These are phyloP conservation scores for Centrocercus urophasianus DNA, from an alignment of 2,113 vertebrate genomes.

Conservation along the genomic window DNA sequence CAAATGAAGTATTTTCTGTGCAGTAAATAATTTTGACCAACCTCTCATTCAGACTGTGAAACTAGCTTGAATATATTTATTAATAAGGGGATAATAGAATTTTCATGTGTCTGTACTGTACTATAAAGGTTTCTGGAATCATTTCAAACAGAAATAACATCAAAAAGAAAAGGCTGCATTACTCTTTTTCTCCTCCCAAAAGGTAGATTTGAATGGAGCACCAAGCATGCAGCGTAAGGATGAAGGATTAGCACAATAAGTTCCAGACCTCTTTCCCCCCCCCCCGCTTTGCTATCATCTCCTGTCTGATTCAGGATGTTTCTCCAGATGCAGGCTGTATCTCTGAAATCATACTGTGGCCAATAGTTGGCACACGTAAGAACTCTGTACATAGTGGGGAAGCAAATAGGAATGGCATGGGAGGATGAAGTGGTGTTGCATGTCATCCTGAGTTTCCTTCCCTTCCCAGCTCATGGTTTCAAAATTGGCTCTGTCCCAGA, in stretches of 20 bases:
- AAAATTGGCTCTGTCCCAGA: not conserved
- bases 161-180: not conserved
- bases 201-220: not conserved
- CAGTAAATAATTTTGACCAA: not conserved
- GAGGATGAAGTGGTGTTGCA: not conserved
- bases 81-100: not conserved
- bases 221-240: not conserved
- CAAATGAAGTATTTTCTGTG: not conserved
- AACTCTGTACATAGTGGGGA: not conserved
- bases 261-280: not conserved
- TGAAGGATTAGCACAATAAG: not conserved
- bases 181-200: not conserved
- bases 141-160: slow-evolving; percentile 7
- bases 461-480: not conserved
- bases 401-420: not conserved
- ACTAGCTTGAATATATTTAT: not conserved
- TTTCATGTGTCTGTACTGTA: not conserved
- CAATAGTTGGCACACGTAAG: fast-evolving
- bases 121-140: slow-evolving; percentile 32
- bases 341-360: not conserved
- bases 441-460: not conserved
- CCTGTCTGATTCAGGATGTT: not conserved
- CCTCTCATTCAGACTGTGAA: slow-evolving; percentile 32
- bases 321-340: not conserved
- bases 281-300: not conserved